phyloP scores from a whole-genome alignment of 2,888 invertebrate genomes.

The Stomorhina lunata region DNA sequence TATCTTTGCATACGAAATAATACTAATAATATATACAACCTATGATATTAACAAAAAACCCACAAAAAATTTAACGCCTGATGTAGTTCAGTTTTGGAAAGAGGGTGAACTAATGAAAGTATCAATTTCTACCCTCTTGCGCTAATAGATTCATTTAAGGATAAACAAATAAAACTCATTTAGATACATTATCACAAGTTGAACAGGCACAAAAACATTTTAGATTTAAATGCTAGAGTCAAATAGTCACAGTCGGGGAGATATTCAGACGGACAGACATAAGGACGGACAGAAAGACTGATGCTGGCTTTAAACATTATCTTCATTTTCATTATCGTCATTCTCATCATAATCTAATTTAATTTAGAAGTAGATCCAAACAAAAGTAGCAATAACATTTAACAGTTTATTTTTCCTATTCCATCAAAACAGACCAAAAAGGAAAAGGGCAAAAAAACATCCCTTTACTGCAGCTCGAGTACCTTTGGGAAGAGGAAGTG shows the following conservation, averaged over 20 bases:
- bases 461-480: background rate
- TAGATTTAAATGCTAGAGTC: slow-evolving; percentile 7
- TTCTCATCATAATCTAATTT: slow-evolving; percentile 57
- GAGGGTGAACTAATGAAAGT: slow-evolving; percentile 50
- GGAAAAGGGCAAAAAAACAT: background rate
- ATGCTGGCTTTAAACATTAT: slow-evolving; percentile 29
- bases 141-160: slow-evolving; percentile 64
- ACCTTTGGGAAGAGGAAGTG: slow-evolving; percentile 52
- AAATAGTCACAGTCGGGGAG: slow-evolving; percentile 18
- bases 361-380: slow-evolving; percentile 54
- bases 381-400: slow-evolving; percentile 40
- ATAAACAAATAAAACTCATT: slow-evolving; percentile 66
- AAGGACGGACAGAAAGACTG: background rate
- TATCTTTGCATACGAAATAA: background rate
- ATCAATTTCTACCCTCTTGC: slow-evolving; percentile 56
- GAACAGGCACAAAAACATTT: slow-evolving; percentile 51
- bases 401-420: slow-evolving; percentile 24
- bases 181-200: slow-evolving; percentile 65
- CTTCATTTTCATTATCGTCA: slow-evolving; percentile 21
- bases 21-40: slow-evolving; percentile 17
- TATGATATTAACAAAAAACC: slow-evolving; percentile 53
- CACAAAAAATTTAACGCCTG: slow-evolving; percentile 65
- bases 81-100: slow-evolving; percentile 16
- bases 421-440: background rate
- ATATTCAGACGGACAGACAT: too few species aligned